These are phyloP conservation scores for Drosophila sordidula DNA, from an alignment of 2,888 invertebrate genomes.

Conservation along the genomic window DNA sequence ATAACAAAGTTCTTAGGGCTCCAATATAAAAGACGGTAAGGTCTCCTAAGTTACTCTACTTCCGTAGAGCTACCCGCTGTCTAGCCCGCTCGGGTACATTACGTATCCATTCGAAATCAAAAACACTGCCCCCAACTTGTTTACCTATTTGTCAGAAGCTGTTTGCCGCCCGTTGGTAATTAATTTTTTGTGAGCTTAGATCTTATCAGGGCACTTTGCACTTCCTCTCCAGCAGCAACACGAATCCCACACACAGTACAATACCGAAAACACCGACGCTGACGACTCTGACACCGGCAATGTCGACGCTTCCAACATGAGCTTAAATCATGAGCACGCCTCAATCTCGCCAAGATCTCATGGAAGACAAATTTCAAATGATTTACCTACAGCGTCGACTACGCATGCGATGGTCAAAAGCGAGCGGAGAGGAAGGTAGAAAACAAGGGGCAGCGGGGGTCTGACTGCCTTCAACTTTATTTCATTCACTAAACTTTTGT, in stretches of 20 bases:
- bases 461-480: conserved; percentile 42
- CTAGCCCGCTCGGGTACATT: background rate
- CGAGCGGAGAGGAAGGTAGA: conserved; percentile 2
- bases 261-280: conserved; percentile 37
- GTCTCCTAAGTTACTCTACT: conserved; percentile 4
- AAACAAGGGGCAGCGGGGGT: conserved; percentile 3
- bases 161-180: conserved; percentile 53
- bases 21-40: too few species aligned
- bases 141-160: conserved; percentile 50
- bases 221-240: conserved; percentile 65
- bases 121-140: conserved; percentile 57
- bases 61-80: conserved; percentile 16
- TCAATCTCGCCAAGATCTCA: conserved; percentile 69
- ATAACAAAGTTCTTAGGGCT: too few species aligned
- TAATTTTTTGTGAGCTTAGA: conserved; percentile 58
- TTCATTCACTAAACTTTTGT: conserved; percentile 74
- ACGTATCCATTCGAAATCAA: background rate
- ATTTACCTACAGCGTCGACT: conserved; percentile 74
- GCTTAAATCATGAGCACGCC: conserved; percentile 75
- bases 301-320: conserved; percentile 57
- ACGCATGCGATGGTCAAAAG: conserved; percentile 22
- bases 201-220: conserved; percentile 74
- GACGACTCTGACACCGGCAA: conserved; percentile 30
- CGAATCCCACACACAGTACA: conserved; percentile 37
- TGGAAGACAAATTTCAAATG: conserved; percentile 77